phyloP scores from a whole-genome alignment of 2,888 invertebrate species.

The Chrysolina americana region DNA sequence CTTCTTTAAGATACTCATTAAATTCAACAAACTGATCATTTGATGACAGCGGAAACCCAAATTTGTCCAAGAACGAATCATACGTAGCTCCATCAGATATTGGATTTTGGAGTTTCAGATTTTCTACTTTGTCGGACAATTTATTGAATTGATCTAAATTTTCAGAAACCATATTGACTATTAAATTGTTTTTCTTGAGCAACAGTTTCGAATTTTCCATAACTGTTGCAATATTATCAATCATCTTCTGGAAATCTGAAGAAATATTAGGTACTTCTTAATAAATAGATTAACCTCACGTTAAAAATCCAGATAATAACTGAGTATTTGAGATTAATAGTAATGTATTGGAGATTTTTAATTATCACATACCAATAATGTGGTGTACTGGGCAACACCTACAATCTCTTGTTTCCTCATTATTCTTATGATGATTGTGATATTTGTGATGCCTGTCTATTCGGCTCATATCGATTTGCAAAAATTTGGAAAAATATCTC shows the following conservation, averaged over 20 bases:
- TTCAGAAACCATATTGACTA: background rate
- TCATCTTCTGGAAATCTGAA: background rate
- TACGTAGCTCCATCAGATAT: background rate
- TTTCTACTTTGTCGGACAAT: background rate
- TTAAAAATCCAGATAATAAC: background rate
- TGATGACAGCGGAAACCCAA: background rate
- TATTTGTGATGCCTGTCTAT: background rate
- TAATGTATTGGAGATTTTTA: background rate
- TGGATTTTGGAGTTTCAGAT: slow-evolving; percentile 1
- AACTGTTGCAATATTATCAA: background rate
- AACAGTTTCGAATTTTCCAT: background rate
- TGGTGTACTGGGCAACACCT: slow-evolving; percentile 1
- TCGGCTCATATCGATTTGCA: background rate
- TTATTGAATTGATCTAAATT: background rate
- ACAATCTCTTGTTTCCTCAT: background rate
- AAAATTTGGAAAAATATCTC: background rate
- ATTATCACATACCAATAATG: background rate
- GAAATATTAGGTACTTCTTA: background rate
- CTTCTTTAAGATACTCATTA: background rate
- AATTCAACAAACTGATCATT: background rate
- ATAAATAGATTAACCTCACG: background rate
- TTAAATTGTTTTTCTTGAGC: background rate
- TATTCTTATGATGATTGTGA: background rate
- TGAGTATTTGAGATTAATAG: too few relatives aligned
- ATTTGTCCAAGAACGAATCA: background rate